These are phyloP conservation scores for Stictonetta naevosa DNA, from an alignment of 2,113 vertebrate genomes.

Conservation along the genomic window DNA sequence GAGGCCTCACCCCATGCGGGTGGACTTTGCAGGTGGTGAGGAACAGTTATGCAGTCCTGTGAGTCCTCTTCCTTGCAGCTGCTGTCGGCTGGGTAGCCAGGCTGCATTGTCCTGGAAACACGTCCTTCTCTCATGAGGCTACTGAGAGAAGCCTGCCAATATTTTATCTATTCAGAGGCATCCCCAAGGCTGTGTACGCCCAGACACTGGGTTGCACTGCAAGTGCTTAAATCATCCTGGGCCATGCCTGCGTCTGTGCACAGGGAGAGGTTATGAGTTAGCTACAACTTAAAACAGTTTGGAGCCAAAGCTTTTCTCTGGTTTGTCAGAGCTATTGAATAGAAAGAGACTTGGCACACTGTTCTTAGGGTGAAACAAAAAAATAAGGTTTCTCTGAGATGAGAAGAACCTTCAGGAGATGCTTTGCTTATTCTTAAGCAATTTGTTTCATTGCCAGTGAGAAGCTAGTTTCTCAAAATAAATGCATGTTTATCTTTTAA, in stretches of 20 bases:
- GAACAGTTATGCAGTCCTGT: rapidly evolving
- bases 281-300: not conserved
- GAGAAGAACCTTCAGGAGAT: not conserved
- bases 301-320: not conserved
- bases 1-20: not conserved
- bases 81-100: not conserved
- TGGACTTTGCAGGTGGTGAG: not conserved
- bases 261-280: not conserved
- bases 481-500: not conserved
- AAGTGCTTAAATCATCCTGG: not conserved
- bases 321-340: not conserved
- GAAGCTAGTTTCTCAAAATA: not conserved
- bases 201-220: not conserved
- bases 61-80: not conserved
- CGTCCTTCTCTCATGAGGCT: not conserved
- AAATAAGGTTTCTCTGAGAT: not conserved
- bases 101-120: not conserved
- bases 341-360: not conserved
- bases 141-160: not conserved
- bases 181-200: not conserved
- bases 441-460: not conserved
- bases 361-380: not conserved
- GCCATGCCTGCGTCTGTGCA: not conserved
- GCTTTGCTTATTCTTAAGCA: not conserved
- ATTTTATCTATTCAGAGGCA: not conserved